phyloP scores from a whole-genome alignment of 1,140 invertebrate species.

The Linepithema humile region DNA sequence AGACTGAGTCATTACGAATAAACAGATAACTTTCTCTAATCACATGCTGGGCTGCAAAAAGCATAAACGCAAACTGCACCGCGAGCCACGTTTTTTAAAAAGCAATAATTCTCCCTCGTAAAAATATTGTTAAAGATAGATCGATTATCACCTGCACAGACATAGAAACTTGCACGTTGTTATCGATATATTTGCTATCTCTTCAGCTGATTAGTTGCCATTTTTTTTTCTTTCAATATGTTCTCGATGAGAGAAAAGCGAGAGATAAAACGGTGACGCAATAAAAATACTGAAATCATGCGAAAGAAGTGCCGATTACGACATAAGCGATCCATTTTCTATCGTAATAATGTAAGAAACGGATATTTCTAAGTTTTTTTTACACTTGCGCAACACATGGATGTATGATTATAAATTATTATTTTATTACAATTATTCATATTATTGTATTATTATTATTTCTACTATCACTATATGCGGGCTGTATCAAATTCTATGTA shows the following conservation, averaged over 20 bases:
- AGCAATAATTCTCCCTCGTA: not conserved
- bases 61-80: conserved; percentile 3
- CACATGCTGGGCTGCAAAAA: not conserved
- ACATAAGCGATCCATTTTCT: conserved; percentile 58
- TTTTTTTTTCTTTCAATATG: not conserved
- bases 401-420: conserved; percentile 37
- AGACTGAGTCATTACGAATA: conserved; percentile 31
- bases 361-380: conserved; percentile 47
- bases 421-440: conserved; percentile 37
- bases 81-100: conserved; percentile 32
- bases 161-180: not conserved
- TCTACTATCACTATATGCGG: conserved; percentile 26
- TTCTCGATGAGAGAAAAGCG: too few relatives aligned
- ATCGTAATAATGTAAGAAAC: conserved; percentile 51
- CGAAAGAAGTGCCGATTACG: conserved; percentile 6
- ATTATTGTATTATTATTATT: conserved; percentile 27
- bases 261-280: too few relatives aligned
- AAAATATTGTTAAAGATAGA: conserved; percentile 13
- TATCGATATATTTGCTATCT: conserved; percentile 27
- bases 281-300: not conserved
- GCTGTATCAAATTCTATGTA: conserved; percentile 36
- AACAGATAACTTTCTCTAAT: conserved; percentile 34
- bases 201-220: conserved; percentile 25
- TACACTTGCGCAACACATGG: conserved; percentile 43
- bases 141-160: not conserved